A percentile compares a stretch with the other conserved stretches of the same genome.
Evolutionary conservation across 2,113 vertebrate species (phyloP).

Genomic region (Copsychus sechellarum): DNA sequence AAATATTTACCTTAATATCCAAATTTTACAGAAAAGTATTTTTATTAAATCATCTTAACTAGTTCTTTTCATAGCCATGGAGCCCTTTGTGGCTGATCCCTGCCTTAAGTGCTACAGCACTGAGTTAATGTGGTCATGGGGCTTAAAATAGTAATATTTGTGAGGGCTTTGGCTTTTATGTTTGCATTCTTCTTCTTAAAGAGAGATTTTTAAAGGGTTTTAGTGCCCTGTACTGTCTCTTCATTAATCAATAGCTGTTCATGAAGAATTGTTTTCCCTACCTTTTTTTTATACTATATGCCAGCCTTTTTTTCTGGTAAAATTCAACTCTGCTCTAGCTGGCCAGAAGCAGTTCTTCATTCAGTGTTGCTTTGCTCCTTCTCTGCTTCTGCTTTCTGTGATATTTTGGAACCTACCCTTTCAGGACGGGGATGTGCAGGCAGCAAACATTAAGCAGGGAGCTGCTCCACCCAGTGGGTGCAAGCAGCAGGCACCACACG

Average conservation of each 20-base stretch:
- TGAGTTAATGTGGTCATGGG: neutral
- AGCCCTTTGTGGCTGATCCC: neutral
- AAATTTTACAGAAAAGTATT: neutral
- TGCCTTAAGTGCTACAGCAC: neutral
- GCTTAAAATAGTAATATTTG: neutral
- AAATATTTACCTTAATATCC: neutral
- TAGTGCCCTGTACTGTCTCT: neutral
- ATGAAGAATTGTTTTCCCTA: neutral
- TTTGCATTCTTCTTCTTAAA: neutral
- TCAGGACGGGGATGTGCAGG: fast-evolving
- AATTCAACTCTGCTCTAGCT: neutral
- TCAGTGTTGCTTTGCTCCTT: neutral
- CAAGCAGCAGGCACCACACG: neutral
- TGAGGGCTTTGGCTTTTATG: neutral
- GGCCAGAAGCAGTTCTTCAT: neutral
- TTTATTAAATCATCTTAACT: neutral
- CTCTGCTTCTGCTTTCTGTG: neutral
- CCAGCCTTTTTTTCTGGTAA: neutral
- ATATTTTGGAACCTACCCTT: neutral
- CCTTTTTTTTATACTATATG: neutral
- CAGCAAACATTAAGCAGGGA: neutral
- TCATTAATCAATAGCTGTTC: neutral
- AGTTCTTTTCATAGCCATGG: neutral
- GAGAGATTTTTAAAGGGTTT: neutral
- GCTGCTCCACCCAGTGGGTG: slow-evolving; percentile 57